Evolutionary conservation across 2,113 vertebrate species (phyloP), one percentile per base, ranked within the genome.

Genomic region (Pimephales promelas): DNA sequence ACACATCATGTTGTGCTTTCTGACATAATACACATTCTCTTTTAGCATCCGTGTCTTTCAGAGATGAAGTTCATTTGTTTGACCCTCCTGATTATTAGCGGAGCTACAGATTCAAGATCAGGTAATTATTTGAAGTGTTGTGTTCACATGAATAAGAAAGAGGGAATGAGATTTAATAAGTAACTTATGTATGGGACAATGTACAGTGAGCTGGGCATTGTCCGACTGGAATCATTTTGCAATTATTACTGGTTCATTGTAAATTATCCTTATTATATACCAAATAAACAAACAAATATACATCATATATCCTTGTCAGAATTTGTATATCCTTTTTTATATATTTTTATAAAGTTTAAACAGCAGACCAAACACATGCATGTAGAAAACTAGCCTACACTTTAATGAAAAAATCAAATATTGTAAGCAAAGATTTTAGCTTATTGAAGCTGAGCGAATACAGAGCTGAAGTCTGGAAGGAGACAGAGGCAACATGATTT

Each of bases 31-130:
- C 47, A 10, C 5, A 0, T 28, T 54, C 54, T 20, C 22, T 34
- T 54, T 74, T 54, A 34, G 72, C 14, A 70, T 5, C 4, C 2
- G 4, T 74, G 47, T 52, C 18, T 16, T 54, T 28, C 9, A 75
- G 16, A 54, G 16, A 75, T 54, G 72, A 75, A 22, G 72, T 34
- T 75, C 2, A 54, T 54, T 52, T 75, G 14, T 54, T 52, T 54
- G 26, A 20, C 49, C 2, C 47, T 75, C 26, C 28, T 75, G 26
- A 43, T 40, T 43, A 3, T 43, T 70, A 13, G 10, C 43, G 66
- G 66, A 43, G 22, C 10, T 70, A 7, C 16, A 75, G 26, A 54
- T 75, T 75, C 47, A 75, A 75, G 72, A 22, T 52, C 72, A 75
- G 72, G 72, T 75, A 75, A 75, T 9, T 31, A 22, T 75, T 54